Evolutionary conservation across 2,113 vertebrate genomes (phyloP), one percentile per base, ranked within the genome.

Genomic region (Orientallactaga bullata): DNA sequence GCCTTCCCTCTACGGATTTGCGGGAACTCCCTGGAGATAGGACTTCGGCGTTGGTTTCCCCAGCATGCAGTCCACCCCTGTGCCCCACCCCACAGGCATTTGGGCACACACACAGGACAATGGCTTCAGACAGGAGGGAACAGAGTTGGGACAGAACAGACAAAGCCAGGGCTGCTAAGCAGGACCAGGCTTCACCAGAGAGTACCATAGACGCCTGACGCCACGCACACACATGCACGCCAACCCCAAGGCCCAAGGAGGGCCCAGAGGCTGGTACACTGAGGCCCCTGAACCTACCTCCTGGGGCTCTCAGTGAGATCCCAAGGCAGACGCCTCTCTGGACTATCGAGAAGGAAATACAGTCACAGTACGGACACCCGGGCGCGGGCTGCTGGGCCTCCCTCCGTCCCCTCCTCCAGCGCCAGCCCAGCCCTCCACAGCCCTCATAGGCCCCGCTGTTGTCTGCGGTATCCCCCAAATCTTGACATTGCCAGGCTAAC

Each of bases 261-360:
- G 80, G 87, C 85, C 85, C 37, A 12, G 79, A 77, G 94, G 89
- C 20, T 10, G 81, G 91, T 66, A 94, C 96, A 96, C 94, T 71
- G 94, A 96, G 92, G 96, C 92, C 96, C 77, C 95, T 18, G 39
- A 73, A 96, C 94, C 92, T 97, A 98, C 98, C 97, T 98, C 96
- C 97, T 93, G 95, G 88, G 90, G 65, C 68, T 93, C 94, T 98
- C 97, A 97, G 95, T 97, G 97, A 81, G 93, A 78, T 74, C 97
- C 97, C 97, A 96, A 93, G 94, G 96, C 90, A 96, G 97, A 97
- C 96, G 97, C 94, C 97, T 97, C 97, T 97, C 92, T 97, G 94
- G 97, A 98, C 97, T 98, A 97, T 95, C 95, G 94, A 97, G 97
- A 98, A 98, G 98, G 97, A 98, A 97, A 97, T 91, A 93, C 10